Evolutionary conservation across 2,113 vertebrate genomes (phyloP).

Genomic region (Acinonyx jubatus): DNA sequence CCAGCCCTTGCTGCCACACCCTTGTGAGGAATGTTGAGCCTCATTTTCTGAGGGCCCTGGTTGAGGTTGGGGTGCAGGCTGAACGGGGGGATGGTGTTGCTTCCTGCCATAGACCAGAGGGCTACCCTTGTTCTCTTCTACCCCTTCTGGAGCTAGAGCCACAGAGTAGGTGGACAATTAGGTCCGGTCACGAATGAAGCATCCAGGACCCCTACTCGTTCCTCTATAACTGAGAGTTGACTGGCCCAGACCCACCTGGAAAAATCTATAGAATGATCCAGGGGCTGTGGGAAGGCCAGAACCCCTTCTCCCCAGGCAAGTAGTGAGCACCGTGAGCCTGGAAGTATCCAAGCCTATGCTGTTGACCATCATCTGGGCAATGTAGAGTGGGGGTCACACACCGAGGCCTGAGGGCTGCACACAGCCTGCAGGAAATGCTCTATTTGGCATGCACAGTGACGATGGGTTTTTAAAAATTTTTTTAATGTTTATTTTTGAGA

Average conservation of each 20-base stretch:
- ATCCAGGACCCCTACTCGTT: not conserved
- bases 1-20: constrained; percentile 39
- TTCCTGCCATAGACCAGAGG: not conserved
- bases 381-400: no score
- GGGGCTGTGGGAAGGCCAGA: not conserved
- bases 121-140: not conserved
- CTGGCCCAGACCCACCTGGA: not conserved
- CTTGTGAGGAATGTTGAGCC: constrained; percentile 38
- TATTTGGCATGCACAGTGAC: not conserved
- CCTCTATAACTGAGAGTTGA: not conserved
- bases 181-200: not conserved
- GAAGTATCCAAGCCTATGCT: not conserved
- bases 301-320: no score
- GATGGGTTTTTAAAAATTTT: not conserved
- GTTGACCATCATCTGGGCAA: not conserved
- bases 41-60: constrained; percentile 27
- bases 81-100: not conserved
- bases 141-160: not conserved
- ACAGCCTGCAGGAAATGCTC: not conserved
- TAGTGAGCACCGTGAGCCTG: not conserved
- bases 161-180: not conserved
- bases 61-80: not conserved
- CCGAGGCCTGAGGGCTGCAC: fast-evolving
- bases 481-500: not conserved
- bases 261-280: not conserved